Evolutionary conservation across 2,113 vertebrate species (phyloP).

Genomic region (Lasiurus cinereus): DNA sequence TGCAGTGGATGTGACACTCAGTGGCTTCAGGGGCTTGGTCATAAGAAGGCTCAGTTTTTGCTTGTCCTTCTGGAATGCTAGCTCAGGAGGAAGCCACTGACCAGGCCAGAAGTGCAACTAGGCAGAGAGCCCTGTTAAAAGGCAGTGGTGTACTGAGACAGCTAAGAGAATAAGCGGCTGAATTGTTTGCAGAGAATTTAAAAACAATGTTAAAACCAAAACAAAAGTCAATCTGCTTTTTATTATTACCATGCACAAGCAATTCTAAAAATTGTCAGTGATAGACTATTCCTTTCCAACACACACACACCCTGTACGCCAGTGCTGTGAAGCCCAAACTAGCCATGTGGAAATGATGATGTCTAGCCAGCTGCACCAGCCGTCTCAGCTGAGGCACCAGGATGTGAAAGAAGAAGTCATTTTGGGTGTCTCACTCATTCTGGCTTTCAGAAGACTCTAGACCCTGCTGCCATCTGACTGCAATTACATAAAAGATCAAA

Average conservation of each 20-base stretch:
- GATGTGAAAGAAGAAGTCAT: neutral
- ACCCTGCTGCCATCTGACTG: neutral
- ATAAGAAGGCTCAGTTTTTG: neutral
- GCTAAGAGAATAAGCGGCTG: neutral
- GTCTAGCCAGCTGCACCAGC: neutral
- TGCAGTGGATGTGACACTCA: neutral
- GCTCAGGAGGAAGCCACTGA: neutral
- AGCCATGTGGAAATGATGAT: neutral
- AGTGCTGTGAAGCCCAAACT: neutral
- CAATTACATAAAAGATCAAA: neutral
- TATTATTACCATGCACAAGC: neutral
- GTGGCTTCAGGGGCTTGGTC: neutral
- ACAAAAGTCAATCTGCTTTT: neutral
- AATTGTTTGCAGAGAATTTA: neutral
- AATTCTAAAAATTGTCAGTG: neutral
- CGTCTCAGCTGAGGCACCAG: neutral
- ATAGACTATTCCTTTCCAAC: neutral
- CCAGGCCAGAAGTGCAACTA: neutral
- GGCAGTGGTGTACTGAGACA: neutral
- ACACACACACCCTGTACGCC: neutral
- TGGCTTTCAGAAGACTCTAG: constrained; percentile 1
- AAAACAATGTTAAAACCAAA: constrained; percentile 23
- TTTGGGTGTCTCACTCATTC: neutral
- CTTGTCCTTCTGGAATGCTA: neutral
- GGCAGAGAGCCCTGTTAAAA: neutral